Base-by-base conservation (phyloP, 2,888 invertebrate species). In the Tinea pellionella region DNA sequence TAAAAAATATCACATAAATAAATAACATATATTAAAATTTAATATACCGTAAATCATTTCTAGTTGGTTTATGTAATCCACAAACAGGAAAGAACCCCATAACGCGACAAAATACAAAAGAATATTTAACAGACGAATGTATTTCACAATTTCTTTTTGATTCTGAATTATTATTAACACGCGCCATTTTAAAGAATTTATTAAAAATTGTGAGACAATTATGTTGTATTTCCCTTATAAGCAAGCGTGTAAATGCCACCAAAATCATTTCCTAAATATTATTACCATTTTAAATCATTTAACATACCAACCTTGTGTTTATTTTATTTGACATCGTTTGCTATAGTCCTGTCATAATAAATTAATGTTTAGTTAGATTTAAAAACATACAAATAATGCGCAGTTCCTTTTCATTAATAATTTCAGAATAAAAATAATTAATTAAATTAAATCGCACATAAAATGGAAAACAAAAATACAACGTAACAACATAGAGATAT, bases 1-100 rank as follows among this genome's bases (percentile, higher is more conserved):
- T 24, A 24, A 24, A 24, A 24, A 24, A 24, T 3, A 24, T 6
- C 24, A 6, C 6, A 24, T 6, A 24, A 3, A 3, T 24, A 24
- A 24, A 24, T n/a, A n/a, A n/a, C n/a, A n/a, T n/a, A n/a, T n/a
- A n/a, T 3, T 24, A 37, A 37, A 37, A 37, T 37, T n/a, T 37
- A 37, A 29, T 55, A 2, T 19, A 55, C 55, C 29, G 13, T 29
- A 55, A 29, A 24, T 55, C n/a, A n/a, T 55, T 24, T 4, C 9
- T 18, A 24, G 24, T 55, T 16, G 55, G n/a, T 12, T n/a, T 55
- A n/a, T 4, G 29, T 24, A 55, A 18, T 19, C 55, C 55, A 24
- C 12, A 18, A 55, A 55, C 55, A 24, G 55, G 55, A 24, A 55
- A 55, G 11, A 55, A 55, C 2, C 55, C 55, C 55, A 55, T 55